Percentiles rank a stretch among this genome's conserved stretches.
Evolutionary conservation across 2,797 vertebrate species (phyloP).

Genomic region (Valencia hispanica): DNA sequence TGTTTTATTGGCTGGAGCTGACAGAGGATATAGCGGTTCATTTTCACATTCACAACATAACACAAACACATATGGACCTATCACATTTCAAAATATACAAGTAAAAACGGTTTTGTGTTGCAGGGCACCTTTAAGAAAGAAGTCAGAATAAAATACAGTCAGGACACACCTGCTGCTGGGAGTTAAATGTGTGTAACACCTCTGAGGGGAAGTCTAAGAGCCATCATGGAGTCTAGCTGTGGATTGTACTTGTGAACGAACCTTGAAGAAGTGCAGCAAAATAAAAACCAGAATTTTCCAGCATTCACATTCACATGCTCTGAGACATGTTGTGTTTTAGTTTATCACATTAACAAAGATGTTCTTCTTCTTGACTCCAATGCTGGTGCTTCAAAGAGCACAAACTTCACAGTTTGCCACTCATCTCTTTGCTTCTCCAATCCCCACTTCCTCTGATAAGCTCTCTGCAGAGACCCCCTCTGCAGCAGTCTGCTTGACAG

Average conservation of each 20-base stretch:
- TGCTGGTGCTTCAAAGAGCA: not conserved
- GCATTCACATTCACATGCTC: not conserved
- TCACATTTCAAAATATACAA: too few relatives aligned
- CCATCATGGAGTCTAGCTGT: not conserved
- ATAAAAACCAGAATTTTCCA: not conserved
- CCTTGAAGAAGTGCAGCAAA: not conserved
- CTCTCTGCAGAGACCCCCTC: not conserved
- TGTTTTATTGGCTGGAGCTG: too few relatives aligned
- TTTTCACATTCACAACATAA: too few relatives aligned
- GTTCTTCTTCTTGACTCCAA: not conserved
- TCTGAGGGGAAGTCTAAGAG: not conserved
- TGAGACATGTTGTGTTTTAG: not conserved
- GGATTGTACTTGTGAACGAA: not conserved
- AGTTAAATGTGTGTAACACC: not conserved
- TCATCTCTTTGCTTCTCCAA: not conserved
- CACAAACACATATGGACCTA: too few relatives aligned
- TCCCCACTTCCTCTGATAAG: not conserved
- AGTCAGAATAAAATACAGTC: not conserved
- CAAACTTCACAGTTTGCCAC: not conserved
- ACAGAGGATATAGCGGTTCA: too few relatives aligned
- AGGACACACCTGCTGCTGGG: not conserved
- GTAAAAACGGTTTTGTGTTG: too few relatives aligned
- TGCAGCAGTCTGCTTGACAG: conserved; percentile 39
- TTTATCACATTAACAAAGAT: not conserved
- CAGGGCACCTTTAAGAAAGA: not conserved